These are phyloP conservation scores for Microctenopoma stevenorrisi DNA, from an alignment of 2,797 vertebrate species.

Conservation along the genomic window DNA sequence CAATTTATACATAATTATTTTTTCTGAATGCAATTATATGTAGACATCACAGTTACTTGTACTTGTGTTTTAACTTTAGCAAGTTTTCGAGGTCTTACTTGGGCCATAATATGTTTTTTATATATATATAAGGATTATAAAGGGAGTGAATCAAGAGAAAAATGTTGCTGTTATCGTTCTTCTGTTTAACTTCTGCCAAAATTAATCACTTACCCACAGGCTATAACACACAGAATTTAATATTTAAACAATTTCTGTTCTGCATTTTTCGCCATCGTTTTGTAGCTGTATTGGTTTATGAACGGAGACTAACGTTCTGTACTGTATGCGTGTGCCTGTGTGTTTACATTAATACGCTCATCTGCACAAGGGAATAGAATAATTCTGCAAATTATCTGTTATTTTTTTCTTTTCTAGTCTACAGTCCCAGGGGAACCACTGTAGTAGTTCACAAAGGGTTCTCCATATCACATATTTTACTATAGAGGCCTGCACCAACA, in stretches of 20 bases:
- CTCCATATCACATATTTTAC: neutral
- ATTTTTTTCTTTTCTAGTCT: constrained; percentile 22
- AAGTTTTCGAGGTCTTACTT: constrained; percentile 56
- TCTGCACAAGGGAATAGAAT: constrained; percentile 15
- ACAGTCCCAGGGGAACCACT: neutral
- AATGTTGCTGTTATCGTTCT: constrained; percentile 46
- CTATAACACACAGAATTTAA: constrained; percentile 43
- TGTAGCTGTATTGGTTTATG: constrained; percentile 33
- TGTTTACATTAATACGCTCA: constrained; percentile 34
- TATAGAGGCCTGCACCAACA: constrained; percentile 10
- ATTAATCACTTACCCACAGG: constrained; percentile 33
- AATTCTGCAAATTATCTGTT: constrained; percentile 21
- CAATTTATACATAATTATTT: constrained; percentile 82
- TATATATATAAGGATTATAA: constrained; percentile 61
- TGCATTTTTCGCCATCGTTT: constrained; percentile 55
- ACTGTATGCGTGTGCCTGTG: constrained; percentile 10
- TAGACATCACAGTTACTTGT: constrained; percentile 70
- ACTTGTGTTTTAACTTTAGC: constrained; percentile 70
- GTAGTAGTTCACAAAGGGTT: constrained; percentile 1
- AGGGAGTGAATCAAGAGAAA: constrained; percentile 62
- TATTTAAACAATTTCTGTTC: constrained; percentile 43
- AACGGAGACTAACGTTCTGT: constrained; percentile 26
- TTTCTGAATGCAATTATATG: constrained; percentile 83
- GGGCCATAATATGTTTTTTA: constrained; percentile 51
- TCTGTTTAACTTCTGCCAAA: constrained; percentile 58